A percentile compares a stretch with the other conserved stretches of the same genome.
These are phyloP conservation scores for Microcebus tavaratra DNA, from an alignment of 2,113 vertebrate genomes.

Conservation along the genomic window DNA sequence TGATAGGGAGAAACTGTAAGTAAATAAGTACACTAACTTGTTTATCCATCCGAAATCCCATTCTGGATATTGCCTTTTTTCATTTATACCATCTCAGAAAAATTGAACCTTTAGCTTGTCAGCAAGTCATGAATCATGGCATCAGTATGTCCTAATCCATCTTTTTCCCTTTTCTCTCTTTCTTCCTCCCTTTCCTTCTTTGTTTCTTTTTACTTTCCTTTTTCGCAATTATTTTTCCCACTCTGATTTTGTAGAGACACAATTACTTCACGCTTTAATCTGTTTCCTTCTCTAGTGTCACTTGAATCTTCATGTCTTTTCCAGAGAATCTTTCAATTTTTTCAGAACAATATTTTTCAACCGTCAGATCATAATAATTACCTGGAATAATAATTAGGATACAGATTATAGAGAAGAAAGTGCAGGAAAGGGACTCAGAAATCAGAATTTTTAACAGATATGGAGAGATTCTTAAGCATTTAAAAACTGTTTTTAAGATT, in stretches of 20 bases:
- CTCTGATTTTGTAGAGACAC: neutral
- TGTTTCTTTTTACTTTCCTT: neutral
- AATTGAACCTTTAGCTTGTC: neutral
- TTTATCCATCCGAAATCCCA: neutral
- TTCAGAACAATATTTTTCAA: neutral
- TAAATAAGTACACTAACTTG: neutral
- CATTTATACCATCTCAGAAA: neutral
- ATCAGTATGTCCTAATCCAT: neutral
- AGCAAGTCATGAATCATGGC: neutral
- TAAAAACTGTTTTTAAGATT: neutral
- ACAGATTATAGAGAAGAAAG: neutral
- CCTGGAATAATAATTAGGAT: neutral
- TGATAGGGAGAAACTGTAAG: neutral
- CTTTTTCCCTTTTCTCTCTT: neutral
- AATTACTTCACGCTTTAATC: neutral
- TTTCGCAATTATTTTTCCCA: neutral
- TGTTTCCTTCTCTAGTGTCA: neutral
- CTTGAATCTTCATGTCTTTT: neutral
- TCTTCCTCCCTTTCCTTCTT: no score
- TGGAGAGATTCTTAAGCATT: neutral
- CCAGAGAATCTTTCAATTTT: neutral
- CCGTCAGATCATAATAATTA: neutral
- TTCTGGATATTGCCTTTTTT: neutral
- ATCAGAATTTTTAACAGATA: neutral
- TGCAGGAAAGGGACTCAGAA: neutral